Evolutionary conservation across 2,113 vertebrate genomes (phyloP), one percentile per base, ranked within the genome.

Genomic region (Boulengeromyrus knoepffleri): DNA sequence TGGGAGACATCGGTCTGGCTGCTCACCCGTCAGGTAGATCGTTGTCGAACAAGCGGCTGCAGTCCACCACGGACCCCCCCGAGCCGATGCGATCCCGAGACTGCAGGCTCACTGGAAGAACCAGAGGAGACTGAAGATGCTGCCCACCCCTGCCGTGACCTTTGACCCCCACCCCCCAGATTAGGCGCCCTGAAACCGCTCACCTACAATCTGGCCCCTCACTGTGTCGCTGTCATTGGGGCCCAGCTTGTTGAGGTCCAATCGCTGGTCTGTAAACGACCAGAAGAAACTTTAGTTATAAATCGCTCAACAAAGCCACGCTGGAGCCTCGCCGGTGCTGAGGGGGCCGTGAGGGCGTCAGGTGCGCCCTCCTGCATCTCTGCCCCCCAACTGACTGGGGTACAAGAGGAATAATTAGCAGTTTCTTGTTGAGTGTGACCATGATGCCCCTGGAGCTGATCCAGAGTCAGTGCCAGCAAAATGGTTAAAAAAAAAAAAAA

Each of bases 151-250:
- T 7, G 31, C 45, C 3, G 3, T 21, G 21, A 47, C 83, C 83
- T 42, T 45, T 45, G 42, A 83, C 83, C 83, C 83, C 4, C 8
- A 12, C 1, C 36, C 45, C 21, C n/a, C n/a, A 56, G 4, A 31
- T 53, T 31, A 36, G 13, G 47, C 50, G 0, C 8, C 24, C 13
- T 5, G 49, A n/a, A 53, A 5, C 88, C 66, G 96, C 98, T 97
- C 95, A 99, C 99, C 97, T 91, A 99, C 98, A 93, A 99, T 99
- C 93, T 99, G 99, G 80, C 99, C 99, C 94, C 98, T 96, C 93
- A 99, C 97, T 74, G 97, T 99, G 94, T 99, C 99, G 1, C 98
- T 99, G 96, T 99, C 98, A 93, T 97, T 99, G 94, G 98, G 98
- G 92, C 99, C 98, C 92, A 99, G 96, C 94, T 99, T 99, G 96